These are phyloP conservation scores for Hemistola chrysoprasaria DNA, from an alignment of 2,888 invertebrate species.

Conservation along the genomic window DNA sequence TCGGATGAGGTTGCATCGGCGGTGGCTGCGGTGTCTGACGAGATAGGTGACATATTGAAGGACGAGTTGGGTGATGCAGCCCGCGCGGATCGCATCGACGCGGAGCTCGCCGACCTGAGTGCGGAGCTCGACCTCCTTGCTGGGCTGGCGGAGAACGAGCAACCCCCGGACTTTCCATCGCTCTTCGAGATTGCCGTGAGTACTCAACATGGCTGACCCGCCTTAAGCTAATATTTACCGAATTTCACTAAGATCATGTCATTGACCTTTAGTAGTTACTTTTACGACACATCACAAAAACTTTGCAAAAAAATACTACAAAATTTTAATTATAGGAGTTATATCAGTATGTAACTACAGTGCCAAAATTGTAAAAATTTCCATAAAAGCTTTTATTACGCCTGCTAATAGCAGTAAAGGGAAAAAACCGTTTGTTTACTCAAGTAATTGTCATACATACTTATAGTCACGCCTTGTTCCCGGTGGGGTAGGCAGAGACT, in stretches of 20 bases:
- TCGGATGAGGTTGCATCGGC: constrained; percentile 70
- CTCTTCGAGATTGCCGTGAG: constrained; percentile 76
- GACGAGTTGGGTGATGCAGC: constrained; percentile 72
- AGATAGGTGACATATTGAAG: constrained; percentile 75
- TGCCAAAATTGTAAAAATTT: not conserved
- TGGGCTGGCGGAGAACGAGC: constrained; percentile 65
- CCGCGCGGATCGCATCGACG: constrained; percentile 67
- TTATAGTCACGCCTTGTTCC: no score
- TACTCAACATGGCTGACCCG: constrained; percentile 58
- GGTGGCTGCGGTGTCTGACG: constrained; percentile 71
- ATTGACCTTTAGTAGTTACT: constrained; percentile 32
- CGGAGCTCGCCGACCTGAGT: constrained; percentile 69
- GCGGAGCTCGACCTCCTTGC: constrained; percentile 72
- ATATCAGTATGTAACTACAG: no score
- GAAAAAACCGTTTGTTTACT: no score
- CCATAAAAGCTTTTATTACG: no score
- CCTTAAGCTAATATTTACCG: constrained; percentile 28
- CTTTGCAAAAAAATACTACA: no score
- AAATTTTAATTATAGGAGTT: no score
- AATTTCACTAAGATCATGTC: constrained; percentile 25
- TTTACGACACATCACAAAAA: constrained; percentile 9
- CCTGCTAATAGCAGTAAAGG: no score
- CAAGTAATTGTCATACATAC: no score
- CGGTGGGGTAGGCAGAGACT: no score
- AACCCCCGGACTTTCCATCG: constrained; percentile 66